A percentile compares a stretch with the other conserved stretches of the same genome.
Conservation (phyloP, 2,888 invertebrate genomes). For the Troglohyphantes excavatus region DNA sequence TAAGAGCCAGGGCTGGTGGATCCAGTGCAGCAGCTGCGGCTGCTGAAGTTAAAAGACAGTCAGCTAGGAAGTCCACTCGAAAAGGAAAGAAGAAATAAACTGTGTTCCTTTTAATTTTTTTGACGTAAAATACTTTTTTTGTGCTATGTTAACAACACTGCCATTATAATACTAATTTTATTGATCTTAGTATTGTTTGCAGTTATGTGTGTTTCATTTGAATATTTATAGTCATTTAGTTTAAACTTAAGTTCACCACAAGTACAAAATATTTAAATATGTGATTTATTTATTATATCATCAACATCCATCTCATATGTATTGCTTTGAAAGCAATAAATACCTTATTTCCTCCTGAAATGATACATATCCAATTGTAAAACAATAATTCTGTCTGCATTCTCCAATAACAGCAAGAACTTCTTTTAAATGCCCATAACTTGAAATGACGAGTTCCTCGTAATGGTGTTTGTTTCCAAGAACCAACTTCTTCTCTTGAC, state of each 20-base stretch:
- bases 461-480: not conserved
- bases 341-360: not conserved
- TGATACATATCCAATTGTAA: not conserved
- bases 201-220: not conserved
- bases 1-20: constrained; percentile 59
- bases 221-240: not conserved
- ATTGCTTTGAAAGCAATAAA: constrained; percentile 29
- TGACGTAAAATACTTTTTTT: constrained; percentile 8
- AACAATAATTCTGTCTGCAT: constrained; percentile 18
- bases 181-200: not conserved
- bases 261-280: not conserved
- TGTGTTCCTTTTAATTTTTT: not conserved
- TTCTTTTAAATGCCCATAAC: not conserved
- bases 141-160: constrained; percentile 30
- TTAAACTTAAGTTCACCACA: not conserved
- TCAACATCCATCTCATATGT: not conserved
- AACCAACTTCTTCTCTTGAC: not conserved
- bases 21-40: not conserved
- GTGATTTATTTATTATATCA: not conserved
- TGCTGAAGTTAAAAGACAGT: constrained; percentile 20
- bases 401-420: constrained; percentile 24
- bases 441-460: not conserved
- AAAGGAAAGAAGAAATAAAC: constrained; percentile 72
- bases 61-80: constrained; percentile 27
- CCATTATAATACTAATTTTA: constrained; percentile 6